Evolutionary conservation across 2,797 vertebrate species (phyloP).

Genomic region (Phrynocephalus guinanensis): DNA sequence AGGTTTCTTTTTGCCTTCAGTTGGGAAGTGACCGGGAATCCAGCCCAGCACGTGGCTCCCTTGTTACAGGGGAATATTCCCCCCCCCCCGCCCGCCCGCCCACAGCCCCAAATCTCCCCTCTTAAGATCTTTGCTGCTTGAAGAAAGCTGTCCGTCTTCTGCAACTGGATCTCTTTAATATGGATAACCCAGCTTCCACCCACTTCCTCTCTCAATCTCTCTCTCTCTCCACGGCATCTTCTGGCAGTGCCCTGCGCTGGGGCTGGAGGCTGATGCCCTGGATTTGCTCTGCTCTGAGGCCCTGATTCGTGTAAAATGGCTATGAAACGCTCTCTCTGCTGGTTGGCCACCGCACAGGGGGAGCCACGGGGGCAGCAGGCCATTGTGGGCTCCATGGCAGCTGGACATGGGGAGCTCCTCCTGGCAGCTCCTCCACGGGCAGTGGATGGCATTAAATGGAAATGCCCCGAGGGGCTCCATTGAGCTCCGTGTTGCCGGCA

Average conservation of each 20-base stretch:
- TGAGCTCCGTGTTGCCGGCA: no score
- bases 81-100: no score
- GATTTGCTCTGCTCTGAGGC: no score
- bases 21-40: conserved; percentile 31
- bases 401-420: no score
- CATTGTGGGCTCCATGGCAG: no score
- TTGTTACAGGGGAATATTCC: conserved; percentile 18
- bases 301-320: background rate
- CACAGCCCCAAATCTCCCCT: conserved; percentile 20
- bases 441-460: background rate
- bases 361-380: no score
- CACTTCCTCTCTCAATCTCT: conserved; percentile 15
- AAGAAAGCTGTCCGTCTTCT: conserved; percentile 4
- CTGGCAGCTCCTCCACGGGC: background rate
- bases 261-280: background rate
- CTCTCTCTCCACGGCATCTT: background rate
- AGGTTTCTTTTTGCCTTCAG: conserved; percentile 25
- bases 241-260: accelerated
- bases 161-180: conserved; percentile 2
- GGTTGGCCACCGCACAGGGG: no score
- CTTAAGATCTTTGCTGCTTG: conserved; percentile 29
- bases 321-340: background rate
- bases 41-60: accelerated
- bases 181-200: background rate
- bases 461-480: background rate